phyloP scores from a whole-genome alignment of 2,113 vertebrate species.

The Lophura nycthemera region DNA sequence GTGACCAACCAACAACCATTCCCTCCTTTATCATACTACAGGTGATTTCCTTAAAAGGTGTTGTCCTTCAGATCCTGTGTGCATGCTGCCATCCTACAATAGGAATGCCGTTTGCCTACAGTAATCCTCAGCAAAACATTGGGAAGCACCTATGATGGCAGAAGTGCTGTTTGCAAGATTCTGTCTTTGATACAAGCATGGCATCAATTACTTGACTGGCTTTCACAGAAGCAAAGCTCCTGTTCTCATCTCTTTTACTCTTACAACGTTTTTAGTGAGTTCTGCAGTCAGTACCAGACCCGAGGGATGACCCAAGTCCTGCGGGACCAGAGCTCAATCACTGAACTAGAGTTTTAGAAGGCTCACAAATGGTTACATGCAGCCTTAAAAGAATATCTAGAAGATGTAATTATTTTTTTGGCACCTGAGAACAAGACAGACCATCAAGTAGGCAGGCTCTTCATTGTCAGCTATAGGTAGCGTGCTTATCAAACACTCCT shows the following conservation, averaged over 20 bases:
- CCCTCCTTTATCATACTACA: rapidly evolving
- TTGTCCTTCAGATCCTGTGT: background rate
- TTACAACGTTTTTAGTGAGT: rapidly evolving
- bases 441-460: background rate
- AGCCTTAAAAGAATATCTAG: background rate
- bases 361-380: background rate
- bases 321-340: background rate
- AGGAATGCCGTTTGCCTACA: background rate
- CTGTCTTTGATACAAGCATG: background rate
- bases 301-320: background rate
- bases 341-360: background rate
- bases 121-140: background rate
- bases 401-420: background rate
- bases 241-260: background rate
- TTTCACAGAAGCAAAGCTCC: background rate
- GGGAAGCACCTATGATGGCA: background rate
- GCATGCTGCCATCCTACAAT: background rate
- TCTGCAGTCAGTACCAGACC: background rate
- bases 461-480: background rate
- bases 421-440: background rate
- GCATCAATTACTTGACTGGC: background rate
- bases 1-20: background rate
- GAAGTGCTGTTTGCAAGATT: background rate
- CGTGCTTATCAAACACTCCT: background rate
- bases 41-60: rapidly evolving